These are phyloP conservation scores for Cantharis lateralis DNA, from an alignment of 2,888 invertebrate genomes.

Conservation along the genomic window DNA sequence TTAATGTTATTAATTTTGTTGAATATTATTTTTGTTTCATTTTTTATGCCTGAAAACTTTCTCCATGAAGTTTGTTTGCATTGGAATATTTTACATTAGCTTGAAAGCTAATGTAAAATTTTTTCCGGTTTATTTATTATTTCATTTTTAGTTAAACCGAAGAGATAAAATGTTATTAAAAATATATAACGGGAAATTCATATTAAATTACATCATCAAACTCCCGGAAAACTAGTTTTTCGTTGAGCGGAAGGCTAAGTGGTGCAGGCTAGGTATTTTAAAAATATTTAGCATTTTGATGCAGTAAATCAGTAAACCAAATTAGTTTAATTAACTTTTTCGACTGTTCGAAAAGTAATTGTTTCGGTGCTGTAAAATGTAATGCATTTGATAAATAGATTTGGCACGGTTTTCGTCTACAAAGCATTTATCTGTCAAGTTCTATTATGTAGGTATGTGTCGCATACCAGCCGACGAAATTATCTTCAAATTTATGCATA, in stretches of 20 bases:
- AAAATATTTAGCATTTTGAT: neutral
- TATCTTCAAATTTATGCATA: conserved; percentile 17
- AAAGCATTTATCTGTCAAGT: conserved; percentile 18
- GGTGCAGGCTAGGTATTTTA: neutral
- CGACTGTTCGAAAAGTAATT: neutral
- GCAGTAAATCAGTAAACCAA: neutral
- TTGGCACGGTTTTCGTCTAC: conserved; percentile 1
- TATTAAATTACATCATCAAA: neutral
- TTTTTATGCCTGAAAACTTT: neutral
- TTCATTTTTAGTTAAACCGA: neutral
- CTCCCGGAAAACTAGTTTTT: neutral
- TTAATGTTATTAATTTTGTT: neutral
- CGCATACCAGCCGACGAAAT: conserved; percentile 14
- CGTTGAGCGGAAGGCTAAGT: neutral
- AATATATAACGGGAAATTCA: neutral
- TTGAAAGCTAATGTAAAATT: neutral
- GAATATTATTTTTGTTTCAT: neutral
- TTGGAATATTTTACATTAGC: neutral
- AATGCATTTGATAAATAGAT: conserved; percentile 3
- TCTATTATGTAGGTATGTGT: conserved; percentile 9
- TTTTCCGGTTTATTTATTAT: neutral
- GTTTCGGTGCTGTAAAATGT: neutral
- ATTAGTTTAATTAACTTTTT: neutral
- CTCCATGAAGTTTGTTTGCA: neutral
- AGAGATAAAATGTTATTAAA: neutral